Evolutionary conservation across 2,113 vertebrate species (phyloP).

Genomic region (Potamarius usumacintae): DNA sequence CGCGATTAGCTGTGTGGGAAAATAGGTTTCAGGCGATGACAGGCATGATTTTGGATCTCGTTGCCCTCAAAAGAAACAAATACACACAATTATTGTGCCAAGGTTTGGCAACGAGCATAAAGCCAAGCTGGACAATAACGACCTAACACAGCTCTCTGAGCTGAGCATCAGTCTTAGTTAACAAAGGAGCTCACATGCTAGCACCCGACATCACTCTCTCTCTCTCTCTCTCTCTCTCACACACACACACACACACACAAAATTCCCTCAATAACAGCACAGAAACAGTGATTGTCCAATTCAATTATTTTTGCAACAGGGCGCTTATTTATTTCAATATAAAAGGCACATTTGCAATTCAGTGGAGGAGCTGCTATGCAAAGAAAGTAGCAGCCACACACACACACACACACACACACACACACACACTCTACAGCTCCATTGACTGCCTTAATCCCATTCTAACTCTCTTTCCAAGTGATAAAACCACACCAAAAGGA

Average conservation of each 20-base stretch:
- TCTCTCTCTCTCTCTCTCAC: no score
- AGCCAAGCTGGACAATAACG: neutral
- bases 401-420: conserved; percentile 16
- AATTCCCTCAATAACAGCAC: neutral
- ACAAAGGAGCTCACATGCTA: neutral
- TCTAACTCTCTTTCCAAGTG: conserved; percentile 52
- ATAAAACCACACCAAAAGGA: conserved; percentile 1
- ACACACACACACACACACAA: no score
- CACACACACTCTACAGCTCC: conserved; percentile 37
- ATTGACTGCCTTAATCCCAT: conserved; percentile 62
- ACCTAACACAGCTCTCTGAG: neutral
- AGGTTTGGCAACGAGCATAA: neutral
- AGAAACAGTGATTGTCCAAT: conserved; percentile 7
- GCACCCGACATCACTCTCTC: neutral
- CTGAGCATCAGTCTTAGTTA: neutral
- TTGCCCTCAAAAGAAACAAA: neutral
- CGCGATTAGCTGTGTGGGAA: neutral
- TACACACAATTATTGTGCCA: neutral
- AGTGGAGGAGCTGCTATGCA: conserved; percentile 30
- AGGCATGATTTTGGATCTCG: neutral
- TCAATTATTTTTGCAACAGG: conserved; percentile 16
- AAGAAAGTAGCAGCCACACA: conserved; percentile 26
- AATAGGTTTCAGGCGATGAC: neutral
- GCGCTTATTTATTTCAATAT: conserved; percentile 46
- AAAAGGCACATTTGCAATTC: conserved; percentile 24